These are phyloP conservation scores for Aptenodytes patagonicus DNA, from an alignment of 2,113 vertebrate genomes.

Conservation along the genomic window DNA sequence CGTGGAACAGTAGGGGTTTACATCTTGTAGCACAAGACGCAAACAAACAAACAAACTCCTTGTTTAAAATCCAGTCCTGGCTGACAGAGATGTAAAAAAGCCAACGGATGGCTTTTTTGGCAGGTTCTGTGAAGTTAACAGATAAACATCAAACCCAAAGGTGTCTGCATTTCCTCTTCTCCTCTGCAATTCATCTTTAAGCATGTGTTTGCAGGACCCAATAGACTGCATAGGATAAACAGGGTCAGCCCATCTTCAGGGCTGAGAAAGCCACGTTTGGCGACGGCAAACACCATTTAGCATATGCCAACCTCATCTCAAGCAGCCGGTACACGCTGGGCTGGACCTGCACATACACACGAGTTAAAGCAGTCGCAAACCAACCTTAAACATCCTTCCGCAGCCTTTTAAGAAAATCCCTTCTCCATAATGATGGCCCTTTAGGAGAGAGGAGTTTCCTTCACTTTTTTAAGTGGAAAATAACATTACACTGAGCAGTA, in stretches of 20 bases:
- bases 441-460: not conserved
- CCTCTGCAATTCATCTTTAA: not conserved
- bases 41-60: not conserved
- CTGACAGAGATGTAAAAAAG: not conserved
- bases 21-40: not conserved
- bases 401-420: not conserved
- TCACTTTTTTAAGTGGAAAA: not conserved
- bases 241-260: not conserved
- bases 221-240: not conserved
- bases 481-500: not conserved
- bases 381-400: not conserved
- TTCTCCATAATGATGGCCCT: not conserved
- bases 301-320: not conserved
- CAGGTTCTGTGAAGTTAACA: not conserved
- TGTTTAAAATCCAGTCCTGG: not conserved
- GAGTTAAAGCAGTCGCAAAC: not conserved
- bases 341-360: not conserved
- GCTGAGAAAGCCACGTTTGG: not conserved
- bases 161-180: not conserved
- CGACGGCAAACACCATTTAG: not conserved
- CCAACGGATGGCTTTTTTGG: not conserved
- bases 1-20: not conserved
- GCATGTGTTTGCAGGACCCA: not conserved
- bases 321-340: not conserved
- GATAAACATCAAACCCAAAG: not conserved